Base-by-base conservation (phyloP, 2,888 invertebrate species). In the Meloe dianella region DNA sequence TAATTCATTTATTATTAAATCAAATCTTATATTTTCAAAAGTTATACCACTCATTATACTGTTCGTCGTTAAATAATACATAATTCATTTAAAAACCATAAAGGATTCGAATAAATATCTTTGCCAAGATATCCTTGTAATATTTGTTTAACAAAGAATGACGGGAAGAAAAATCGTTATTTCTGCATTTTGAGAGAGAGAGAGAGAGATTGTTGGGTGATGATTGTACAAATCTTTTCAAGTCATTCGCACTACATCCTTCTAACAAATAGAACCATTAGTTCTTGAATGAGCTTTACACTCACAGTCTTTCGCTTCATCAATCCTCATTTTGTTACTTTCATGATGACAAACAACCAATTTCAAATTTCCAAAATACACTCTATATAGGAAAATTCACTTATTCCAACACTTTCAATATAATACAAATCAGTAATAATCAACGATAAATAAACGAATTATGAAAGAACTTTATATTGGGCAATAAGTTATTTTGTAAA, bases 1-100 rank as follows among this genome's bases (percentile, higher is more conserved):
- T 67, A 64, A 64, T 38, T 61, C 54, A 51, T 67, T 47, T 61
- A 67, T 64, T 67, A 64, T 61, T 58, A 67, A 64, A 57, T 67
- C 58, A 61, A 67, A 67, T 61, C 61, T 27, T 35, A 58, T 41
- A 29, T 60, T 7, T 24, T 35, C 20, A 47, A 47, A 47, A 20
- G 20, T 20, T 9, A 9, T 20, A 47, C 17, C 47, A 8, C 8
- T 20, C 20, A 41, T 47, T 10, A 8, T 20, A 2, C 20, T 41
- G n/a, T n/a, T 17, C 10, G n/a, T 41, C n/a, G 6, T n/a, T 41
- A 41, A 41, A 17, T 17, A 41, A 41, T 41, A n/a, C n/a, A n/a
- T n/a, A n/a, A n/a, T n/a, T n/a, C n/a, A n/a, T n/a, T n/a, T 32
- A 32, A 32, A 32, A 32, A 32, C 6, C 29, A 29, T 10, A 32